phyloP scores from a whole-genome alignment of 2,113 vertebrate genomes.

The Leucoraja erinaceus region DNA sequence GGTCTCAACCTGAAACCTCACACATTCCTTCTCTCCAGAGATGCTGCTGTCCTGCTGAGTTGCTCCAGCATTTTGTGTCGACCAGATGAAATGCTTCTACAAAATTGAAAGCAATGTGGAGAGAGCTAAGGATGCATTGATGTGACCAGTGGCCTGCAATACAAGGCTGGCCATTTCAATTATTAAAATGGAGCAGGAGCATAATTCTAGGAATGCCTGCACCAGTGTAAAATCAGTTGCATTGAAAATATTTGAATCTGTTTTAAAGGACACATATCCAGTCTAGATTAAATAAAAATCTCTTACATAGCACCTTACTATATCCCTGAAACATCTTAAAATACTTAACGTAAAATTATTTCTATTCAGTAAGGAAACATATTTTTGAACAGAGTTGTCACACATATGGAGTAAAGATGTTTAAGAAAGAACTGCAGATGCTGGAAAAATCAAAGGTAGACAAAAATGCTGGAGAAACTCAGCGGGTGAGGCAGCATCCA shows the following conservation, averaged over 20 bases:
- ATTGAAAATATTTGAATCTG: not conserved
- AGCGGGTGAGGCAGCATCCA: too few species aligned
- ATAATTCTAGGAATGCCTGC: not conserved
- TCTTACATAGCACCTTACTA: not conserved
- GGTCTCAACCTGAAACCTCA: too few species aligned
- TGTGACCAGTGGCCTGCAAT: not conserved
- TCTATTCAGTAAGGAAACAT: not conserved
- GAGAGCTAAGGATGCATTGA: not conserved
- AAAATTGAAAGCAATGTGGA: not conserved
- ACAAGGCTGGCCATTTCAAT: not conserved
- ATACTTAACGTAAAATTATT: not conserved
- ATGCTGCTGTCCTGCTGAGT: too few species aligned
- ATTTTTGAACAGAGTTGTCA: not conserved
- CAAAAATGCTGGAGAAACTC: too few species aligned
- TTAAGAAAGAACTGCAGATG: too few species aligned
- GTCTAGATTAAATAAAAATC: not conserved
- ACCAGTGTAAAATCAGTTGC: not conserved
- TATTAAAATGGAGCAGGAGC: not conserved
- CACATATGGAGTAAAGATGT: not conserved
- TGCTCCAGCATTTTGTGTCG: too few species aligned
- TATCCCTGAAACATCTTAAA: not conserved
- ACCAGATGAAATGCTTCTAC: conserved; percentile 2
- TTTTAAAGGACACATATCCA: not conserved
- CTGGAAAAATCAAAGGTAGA: too few species aligned
- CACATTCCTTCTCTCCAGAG: too few species aligned